Evolutionary conservation across 2,888 invertebrate genomes (phyloP).

Genomic region (Gisinianus flammeolus): DNA sequence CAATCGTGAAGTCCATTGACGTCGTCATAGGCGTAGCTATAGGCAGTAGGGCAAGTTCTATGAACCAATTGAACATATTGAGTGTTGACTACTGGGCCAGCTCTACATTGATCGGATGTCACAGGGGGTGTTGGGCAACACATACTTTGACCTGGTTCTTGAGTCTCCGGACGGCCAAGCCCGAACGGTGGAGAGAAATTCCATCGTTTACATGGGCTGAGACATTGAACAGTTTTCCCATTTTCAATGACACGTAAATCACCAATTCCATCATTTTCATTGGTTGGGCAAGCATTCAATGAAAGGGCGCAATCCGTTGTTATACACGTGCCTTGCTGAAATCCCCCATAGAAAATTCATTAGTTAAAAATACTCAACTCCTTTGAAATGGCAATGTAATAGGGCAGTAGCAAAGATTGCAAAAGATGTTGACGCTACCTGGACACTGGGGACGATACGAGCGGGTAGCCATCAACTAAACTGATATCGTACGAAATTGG

Average conservation of each 20-base stretch:
- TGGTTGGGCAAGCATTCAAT: constrained; percentile 44
- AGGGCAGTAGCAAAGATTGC: no score
- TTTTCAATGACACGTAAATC: constrained; percentile 49
- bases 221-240: constrained; percentile 45
- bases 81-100: constrained; percentile 60
- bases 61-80: constrained; percentile 64
- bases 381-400: background rate
- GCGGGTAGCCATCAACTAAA: constrained; percentile 65
- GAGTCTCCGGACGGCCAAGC: background rate
- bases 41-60: constrained; percentile 59
- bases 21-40: constrained; percentile 66
- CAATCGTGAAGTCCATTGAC: constrained; percentile 55
- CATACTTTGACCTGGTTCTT: background rate
- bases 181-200: constrained; percentile 47
- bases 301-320: constrained; percentile 46
- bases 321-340: constrained; percentile 47
- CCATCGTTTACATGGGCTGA: constrained; percentile 53
- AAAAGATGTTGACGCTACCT: constrained; percentile 20
- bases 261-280: constrained; percentile 49
- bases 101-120: constrained; percentile 63
- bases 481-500: constrained; percentile 66
- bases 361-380: background rate
- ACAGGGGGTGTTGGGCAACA: constrained; percentile 60
- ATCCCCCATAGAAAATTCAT: background rate
- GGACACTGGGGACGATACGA: constrained; percentile 57